These are phyloP conservation scores for Riparia riparia DNA, from an alignment of 2,113 vertebrate species.

Conservation along the genomic window DNA sequence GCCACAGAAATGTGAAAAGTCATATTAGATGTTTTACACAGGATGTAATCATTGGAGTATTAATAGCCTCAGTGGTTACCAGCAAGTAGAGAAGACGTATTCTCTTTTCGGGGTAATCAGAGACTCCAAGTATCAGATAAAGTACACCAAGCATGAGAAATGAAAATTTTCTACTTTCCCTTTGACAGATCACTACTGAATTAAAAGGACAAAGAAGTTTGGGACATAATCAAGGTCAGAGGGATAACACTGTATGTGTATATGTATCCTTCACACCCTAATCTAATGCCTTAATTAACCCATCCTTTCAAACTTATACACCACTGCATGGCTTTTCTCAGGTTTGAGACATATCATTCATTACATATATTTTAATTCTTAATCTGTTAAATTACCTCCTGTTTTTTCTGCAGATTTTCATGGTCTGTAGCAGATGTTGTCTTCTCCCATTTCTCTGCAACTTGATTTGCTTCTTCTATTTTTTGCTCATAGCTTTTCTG, in stretches of 20 bases:
- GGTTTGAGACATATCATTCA: neutral
- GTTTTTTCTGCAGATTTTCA: slow-evolving; percentile 66
- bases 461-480: slow-evolving; percentile 89
- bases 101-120: neutral
- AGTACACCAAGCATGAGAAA: neutral
- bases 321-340: neutral
- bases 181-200: neutral
- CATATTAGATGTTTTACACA: neutral
- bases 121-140: neutral
- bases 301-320: neutral
- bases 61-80: neutral
- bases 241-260: neutral
- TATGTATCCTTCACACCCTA: neutral
- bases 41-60: neutral
- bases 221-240: neutral
- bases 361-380: neutral
- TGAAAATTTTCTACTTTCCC: neutral
- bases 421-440: slow-evolving; percentile 67
- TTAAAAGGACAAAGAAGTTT: neutral
- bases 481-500: slow-evolving; percentile 91
- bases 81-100: neutral
- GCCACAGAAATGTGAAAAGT: neutral
- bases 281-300: neutral
- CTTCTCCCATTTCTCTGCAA: slow-evolving; percentile 89
- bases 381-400: slow-evolving; percentile 71